Evolutionary conservation across 2,888 invertebrate species (phyloP), one percentile per base, ranked within the genome.

Genomic region (Aspidiotus destructor): DNA sequence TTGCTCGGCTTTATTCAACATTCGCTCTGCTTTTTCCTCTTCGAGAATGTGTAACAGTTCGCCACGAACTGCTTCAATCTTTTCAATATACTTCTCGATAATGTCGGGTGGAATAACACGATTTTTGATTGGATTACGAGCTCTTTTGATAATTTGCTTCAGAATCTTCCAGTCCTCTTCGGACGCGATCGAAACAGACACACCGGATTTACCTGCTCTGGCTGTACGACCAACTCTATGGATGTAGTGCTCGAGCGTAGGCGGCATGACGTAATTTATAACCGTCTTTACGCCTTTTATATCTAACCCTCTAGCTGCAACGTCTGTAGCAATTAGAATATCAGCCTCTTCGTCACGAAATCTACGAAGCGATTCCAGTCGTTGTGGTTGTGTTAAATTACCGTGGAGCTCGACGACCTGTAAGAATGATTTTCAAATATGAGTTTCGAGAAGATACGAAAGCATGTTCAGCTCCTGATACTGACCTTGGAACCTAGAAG

Each of bases 251-350:
- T 97, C 93, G 17, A 96, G 78, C 0, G 93, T 91, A 57, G 90
- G 88, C 0, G 98, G 98, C 86, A 98, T 87, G 0, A 92, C 88
- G 79, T 94, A 97, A 80, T 99, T 99, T 58, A 99, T 86, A 7
- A 97, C 97, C 13, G 97, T 97, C 79, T 92, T 91, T 0, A 98
- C 95, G 9, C 94, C 95, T n/a, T 89, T 87, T 73, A 98, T 98
- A 79, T 98, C 98, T 60, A 98, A 81, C 75, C 99, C 96, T 75
- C 95, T 81, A 7, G 95, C 92, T 0, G 95, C 95, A 53, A 96
- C 87, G 79, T 96, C 96, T 0, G 96, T 96, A 0, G 94, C 94
- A 62, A 95, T 85, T n/a, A 96, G 79, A n/a, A 92, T 84, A 76
- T 92, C 91, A 6, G 86, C 86, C 75, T 84, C 84, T 74, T 89